Evolutionary conservation across 2,888 invertebrate species (phyloP), one percentile per base, ranked within the genome.

Genomic region (Ectobius pallidus): DNA sequence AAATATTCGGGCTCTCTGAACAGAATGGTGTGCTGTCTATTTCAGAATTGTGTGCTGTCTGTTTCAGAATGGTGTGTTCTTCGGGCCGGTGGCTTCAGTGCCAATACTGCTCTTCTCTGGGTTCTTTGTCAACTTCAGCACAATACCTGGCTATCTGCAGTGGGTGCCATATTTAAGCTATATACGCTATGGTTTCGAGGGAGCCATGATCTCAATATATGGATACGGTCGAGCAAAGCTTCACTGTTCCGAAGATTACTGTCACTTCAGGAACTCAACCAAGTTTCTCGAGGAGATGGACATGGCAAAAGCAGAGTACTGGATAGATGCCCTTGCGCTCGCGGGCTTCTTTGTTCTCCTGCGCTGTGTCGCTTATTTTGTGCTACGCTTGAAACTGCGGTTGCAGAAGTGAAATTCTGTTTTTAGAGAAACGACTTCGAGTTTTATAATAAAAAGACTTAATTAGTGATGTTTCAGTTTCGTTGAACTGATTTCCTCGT

Each of bases 221-320:
- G 85, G 86, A 0, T 82, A 83, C 74, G 82, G 85, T 74, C 77
- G 86, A 11, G 83, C 81, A 27, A 80, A 82, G 9, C 79, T 87
- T 61, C 81, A 83, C 70, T 87, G 87, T 77, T 81, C 83, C 14
- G 81, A 83, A 74, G 80, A 79, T 0, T 95, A 93, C 83, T 95
- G 95, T 84, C 93, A 94, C 80, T 94, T 91, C 83, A 90, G 92
- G 78, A 89, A 90, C 79, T 94, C 95, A 6, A 87, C 89, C 77
- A 91, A 92, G 80, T 94, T 97, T 81, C 86, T 98, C 69, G 90
- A 93, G 77, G 91, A 94, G 82, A 92, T 94, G 90, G 90, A 92
- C 3, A 93, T 94, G 93, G 89, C 91, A 74, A 90, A 78, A 44
- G 71, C 83, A 2, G 79, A 80, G 49, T 83, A 84, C 81, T 92